Base-by-base conservation (phyloP, 2,797 vertebrate species). In the Oreonectes daqikongensis region DNA sequence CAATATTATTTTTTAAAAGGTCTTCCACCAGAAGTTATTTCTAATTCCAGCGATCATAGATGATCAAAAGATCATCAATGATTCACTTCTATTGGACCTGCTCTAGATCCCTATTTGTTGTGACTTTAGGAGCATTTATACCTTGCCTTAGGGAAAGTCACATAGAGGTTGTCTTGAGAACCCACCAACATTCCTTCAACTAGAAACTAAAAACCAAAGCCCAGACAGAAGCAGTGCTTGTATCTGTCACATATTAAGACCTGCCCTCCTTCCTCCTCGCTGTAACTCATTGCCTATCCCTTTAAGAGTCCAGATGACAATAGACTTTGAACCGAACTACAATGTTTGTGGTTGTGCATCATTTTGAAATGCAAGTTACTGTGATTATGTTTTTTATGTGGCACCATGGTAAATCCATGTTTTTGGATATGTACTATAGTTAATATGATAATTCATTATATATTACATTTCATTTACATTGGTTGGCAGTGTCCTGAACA, bases 131-230 rank as follows among this genome's bases (percentile, higher is more conserved):
- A 75, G 48, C 65, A 69, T 14, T 55, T 67, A 80, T 78, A 75
- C 65, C 67, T 69, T 38, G 69, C 81, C 81, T 85, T 44, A 63
- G 38, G 67, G 67, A 83, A 87, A 81, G 79, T 83, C 53, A 76
- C 52, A 30, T 32, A 66, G 32, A 64, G 64, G 42, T 48, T 77
- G 79, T 48, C 2, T 75, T 78, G 50, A 72, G 48, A 67, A 66
- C 17, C 17, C 52, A 59, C 69, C 74, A 77, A 65, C 60, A 83
- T 82, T 83, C 75, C 52, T 75, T 65, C 60, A 64, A 66, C 48
- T 22, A 61, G 20, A 35, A 44, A 24, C 55, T 78, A 22, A 71
- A 77, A 73, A 63, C 24, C 38, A 35, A 9, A 60, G 38, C 69
- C 68, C 76, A 11, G 59, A 55, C 28, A 38, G 50, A 74, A 73